Evolutionary conservation across 2,888 invertebrate species (phyloP).

Genomic region (Subacronicta megacephala): DNA sequence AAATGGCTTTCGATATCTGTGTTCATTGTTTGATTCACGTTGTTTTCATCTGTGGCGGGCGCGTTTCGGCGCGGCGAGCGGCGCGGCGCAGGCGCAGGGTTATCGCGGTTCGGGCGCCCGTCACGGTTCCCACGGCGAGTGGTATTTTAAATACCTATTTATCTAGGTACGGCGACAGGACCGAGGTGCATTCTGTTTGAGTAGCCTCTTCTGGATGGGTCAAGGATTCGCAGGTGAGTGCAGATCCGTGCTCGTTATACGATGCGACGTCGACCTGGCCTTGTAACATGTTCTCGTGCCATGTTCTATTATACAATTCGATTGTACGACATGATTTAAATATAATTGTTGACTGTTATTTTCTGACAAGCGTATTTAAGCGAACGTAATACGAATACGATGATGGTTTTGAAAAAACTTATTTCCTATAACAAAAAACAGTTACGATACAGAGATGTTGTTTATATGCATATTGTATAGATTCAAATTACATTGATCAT

Average conservation of each 20-base stretch:
- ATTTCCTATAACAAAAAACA: conserved; percentile 6
- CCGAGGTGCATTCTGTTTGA: conserved; percentile 81
- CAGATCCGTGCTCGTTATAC: conserved; percentile 78
- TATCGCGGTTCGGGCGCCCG: conserved; percentile 79
- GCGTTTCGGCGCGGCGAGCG: conserved; percentile 68
- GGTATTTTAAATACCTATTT: conserved; percentile 89
- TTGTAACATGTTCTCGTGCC: conserved; percentile 79
- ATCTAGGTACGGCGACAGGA: conserved; percentile 86
- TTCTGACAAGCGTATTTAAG: conserved; percentile 30
- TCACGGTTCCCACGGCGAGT: conserved; percentile 87
- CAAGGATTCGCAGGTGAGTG: conserved; percentile 87
- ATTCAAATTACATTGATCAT: no score
- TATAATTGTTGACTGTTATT: conserved; percentile 54
- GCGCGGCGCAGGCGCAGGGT: conserved; percentile 69
- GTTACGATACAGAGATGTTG: conserved; percentile 4
- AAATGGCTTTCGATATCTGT: conserved; percentile 82
- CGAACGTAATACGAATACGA: conserved; percentile 22
- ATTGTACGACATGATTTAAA: conserved; percentile 58
- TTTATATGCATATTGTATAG: no score
- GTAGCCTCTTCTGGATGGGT: conserved; percentile 89
- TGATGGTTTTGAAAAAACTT: conserved; percentile 12
- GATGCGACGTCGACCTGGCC: conserved; percentile 79
- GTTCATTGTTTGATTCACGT: conserved; percentile 85
- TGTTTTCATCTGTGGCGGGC: conserved; percentile 54
- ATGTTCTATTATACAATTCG: conserved; percentile 80